Evolutionary conservation across 2,888 invertebrate genomes (phyloP).

Genomic region (Drosophila mimica): DNA sequence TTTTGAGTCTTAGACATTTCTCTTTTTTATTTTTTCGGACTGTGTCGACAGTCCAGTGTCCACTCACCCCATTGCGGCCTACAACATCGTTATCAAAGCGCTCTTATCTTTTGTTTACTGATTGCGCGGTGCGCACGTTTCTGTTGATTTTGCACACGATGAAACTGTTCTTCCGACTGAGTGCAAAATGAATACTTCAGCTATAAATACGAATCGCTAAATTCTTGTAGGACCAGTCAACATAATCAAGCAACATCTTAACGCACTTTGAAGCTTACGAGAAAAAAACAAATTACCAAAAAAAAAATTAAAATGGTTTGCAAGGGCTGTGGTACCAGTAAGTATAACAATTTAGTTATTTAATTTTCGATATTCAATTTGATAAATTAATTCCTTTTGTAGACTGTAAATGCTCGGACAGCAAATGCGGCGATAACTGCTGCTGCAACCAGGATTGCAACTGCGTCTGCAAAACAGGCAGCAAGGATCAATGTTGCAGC

Average conservation of each 20-base stretch:
- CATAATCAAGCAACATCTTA: not conserved
- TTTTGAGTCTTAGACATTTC: too few relatives aligned
- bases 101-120: slow-evolving; percentile 34
- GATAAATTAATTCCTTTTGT: not conserved
- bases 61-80: not conserved
- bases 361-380: not conserved
- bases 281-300: not conserved
- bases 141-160: slow-evolving; percentile 72
- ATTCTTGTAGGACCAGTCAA: slow-evolving; percentile 10
- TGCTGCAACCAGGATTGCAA: slow-evolving; percentile 69
- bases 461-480: slow-evolving; percentile 71
- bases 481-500: slow-evolving; percentile 72
- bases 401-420: slow-evolving; percentile 72
- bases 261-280: slow-evolving; percentile 13
- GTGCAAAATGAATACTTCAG: slow-evolving; percentile 49
- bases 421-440: slow-evolving; percentile 74
- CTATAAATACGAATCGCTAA: slow-evolving; percentile 57
- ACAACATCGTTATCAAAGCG: slow-evolving; percentile 25
- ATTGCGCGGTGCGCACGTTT: slow-evolving; percentile 46
- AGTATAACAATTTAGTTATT: slow-evolving; percentile 39
- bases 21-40: too few relatives aligned
- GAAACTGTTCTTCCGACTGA: slow-evolving; percentile 1
- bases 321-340: slow-evolving; percentile 71
- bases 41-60: slow-evolving; percentile 4
- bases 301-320: slow-evolving; percentile 60